phyloP scores from a whole-genome alignment of 2,113 vertebrate genomes.

The Clarias gariepinus region DNA sequence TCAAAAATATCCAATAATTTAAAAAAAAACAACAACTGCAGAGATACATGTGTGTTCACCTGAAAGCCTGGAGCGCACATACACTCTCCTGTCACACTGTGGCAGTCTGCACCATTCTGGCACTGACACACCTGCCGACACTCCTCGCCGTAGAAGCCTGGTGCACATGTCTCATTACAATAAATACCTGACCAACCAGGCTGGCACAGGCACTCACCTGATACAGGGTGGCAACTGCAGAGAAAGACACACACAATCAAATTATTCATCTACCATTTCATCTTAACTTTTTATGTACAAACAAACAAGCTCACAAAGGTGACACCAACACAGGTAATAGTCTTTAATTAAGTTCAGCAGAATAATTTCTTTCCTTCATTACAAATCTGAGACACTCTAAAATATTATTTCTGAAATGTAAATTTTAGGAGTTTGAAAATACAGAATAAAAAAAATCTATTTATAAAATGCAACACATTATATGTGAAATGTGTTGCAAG shows the following conservation, averaged over 20 bases:
- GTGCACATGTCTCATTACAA: constrained; percentile 93
- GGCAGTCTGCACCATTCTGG: constrained; percentile 93
- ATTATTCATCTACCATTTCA: neutral
- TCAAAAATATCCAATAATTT: neutral
- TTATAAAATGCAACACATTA: neutral
- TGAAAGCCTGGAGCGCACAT: constrained; percentile 92
- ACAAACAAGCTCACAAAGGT: neutral
- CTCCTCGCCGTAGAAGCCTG: constrained; percentile 86
- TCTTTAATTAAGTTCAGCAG: neutral
- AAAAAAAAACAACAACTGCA: neutral
- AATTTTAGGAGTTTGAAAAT: neutral
- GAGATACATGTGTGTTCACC: constrained; percentile 68
- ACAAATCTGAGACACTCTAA: neutral
- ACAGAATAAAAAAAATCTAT: neutral
- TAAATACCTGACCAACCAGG: constrained; percentile 92
- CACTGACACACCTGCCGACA: constrained; percentile 93
- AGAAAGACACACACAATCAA: neutral
- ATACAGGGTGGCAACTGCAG: constrained; percentile 95
- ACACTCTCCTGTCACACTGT: constrained; percentile 88
- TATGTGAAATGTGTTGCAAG: neutral
- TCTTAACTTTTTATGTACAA: neutral
- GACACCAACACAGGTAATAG: neutral
- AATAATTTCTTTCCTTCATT: neutral
- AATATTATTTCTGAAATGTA: neutral
- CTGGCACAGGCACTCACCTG: constrained; percentile 90